Percentiles rank a stretch among this genome's conserved stretches.
These are phyloP conservation scores for Drosophila arawakana DNA, from an alignment of 1,140 invertebrate species.

Conservation along the genomic window DNA sequence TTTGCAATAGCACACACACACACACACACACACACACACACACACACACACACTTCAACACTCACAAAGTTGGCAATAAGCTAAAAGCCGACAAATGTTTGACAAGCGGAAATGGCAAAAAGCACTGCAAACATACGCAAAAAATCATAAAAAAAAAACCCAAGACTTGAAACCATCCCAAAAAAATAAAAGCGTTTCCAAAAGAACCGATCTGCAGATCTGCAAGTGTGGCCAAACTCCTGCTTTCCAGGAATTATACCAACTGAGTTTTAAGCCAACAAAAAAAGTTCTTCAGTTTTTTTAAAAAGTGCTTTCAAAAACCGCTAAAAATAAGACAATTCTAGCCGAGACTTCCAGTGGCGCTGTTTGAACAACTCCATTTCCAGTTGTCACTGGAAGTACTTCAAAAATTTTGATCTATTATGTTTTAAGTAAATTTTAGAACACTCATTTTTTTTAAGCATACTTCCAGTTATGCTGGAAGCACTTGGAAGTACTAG, in stretches of 20 bases:
- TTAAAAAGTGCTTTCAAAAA: neutral
- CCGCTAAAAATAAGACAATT: neutral
- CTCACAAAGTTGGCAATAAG: slow-evolving; percentile 65
- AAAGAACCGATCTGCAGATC: slow-evolving; percentile 5
- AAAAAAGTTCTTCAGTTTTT: neutral
- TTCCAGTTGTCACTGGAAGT: no score
- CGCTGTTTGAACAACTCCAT: neutral
- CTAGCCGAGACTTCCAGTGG: neutral
- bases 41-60: slow-evolving; percentile 14
- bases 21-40: slow-evolving; percentile 18
- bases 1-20: slow-evolving; percentile 60
- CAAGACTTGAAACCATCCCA: slow-evolving; percentile 19
- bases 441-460: no score
- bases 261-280: neutral
- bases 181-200: neutral
- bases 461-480: neutral
- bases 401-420: no score
- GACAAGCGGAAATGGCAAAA: slow-evolving; percentile 77
- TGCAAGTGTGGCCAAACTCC: slow-evolving; percentile 5
- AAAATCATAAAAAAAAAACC: slow-evolving; percentile 21
- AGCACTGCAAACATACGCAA: slow-evolving; percentile 45
- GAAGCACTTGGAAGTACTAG: neutral
- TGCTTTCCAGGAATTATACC: slow-evolving; percentile 4
- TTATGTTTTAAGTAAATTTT: no score
- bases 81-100: slow-evolving; percentile 81